phyloP scores from a whole-genome alignment of 1,140 invertebrate species.

The Hypsibius dujardini region DNA sequence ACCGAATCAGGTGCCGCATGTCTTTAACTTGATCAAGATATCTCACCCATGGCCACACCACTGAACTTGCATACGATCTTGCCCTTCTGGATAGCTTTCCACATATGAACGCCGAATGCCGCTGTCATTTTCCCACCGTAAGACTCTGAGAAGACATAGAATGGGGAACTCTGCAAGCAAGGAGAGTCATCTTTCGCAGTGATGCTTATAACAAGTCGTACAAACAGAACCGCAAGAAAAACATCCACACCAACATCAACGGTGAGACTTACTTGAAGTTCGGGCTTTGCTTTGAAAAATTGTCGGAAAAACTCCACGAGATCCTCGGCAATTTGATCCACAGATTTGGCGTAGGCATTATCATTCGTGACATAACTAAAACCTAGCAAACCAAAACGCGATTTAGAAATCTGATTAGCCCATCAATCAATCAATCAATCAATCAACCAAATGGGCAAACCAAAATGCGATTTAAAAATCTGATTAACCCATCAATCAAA shows the following conservation, averaged over 20 bases:
- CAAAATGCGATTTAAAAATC: no score
- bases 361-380: conserved; percentile 56
- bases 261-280: conserved; percentile 46
- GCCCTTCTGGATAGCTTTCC: conserved; percentile 42
- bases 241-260: conserved; percentile 16
- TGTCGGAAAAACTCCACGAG: conserved; percentile 48
- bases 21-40: not conserved
- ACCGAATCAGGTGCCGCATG: no score
- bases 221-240: no score
- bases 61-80: conserved; percentile 50
- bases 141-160: conserved; percentile 65
- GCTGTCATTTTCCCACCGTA: conserved; percentile 77
- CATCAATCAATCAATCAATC: no score
- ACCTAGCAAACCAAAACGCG: no score
- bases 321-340: conserved; percentile 56
- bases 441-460: no score
- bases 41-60: conserved; percentile 52
- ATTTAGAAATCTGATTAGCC: no score
- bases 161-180: conserved; percentile 42
- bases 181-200: no score
- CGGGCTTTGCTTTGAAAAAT: conserved; percentile 44
- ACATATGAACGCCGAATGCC: conserved; percentile 47
- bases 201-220: no score
- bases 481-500: no score
- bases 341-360: conserved; percentile 42